Evolutionary conservation across 2,888 invertebrate species (phyloP), one percentile per base, ranked within the genome.

Genomic region (Antitype chi): DNA sequence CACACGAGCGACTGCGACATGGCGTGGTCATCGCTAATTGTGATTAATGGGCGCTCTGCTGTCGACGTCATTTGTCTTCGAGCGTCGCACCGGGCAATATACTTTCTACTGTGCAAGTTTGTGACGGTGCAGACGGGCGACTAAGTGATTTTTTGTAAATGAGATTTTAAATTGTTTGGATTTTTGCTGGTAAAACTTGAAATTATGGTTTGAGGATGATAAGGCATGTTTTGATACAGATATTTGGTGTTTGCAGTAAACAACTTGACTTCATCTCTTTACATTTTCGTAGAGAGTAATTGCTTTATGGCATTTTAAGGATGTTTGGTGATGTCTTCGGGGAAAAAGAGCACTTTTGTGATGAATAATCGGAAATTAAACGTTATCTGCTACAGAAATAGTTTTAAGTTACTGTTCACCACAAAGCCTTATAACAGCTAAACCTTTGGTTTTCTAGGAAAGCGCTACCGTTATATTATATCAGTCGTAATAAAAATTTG

Each of bases 11-110:
- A 87, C 81, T 81, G 69, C 79, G 78, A 83, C 88, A 87, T 87
- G 86, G 83, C 89, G 89, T 86, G 91, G 90, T 90, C 92, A 90
- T 89, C 92, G 88, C 94, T 96, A 96, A 96, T 96, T 96, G 95
- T 96, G 95, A 96, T 95, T 91, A 95, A 96, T 95, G 93, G 84
- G 75, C 74, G 87, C 85, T 86, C 88, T 87, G 89, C 89, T 91
- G 92, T 92, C 91, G 90, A 91, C 92, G 92, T 95, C 96, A 92
- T 95, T 95, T 95, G 95, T 95, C 94, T 95, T 93, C 85, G 71
- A 62, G 87, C 87, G 89, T 88, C 91, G 90, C 91, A 90, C 90
- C 88, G 89, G 93, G 91, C 93, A 91, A 92, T 94, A 94, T 94
- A 93, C 93, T 94, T 94, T 94, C 93, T 92, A 93, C 91, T 92